Evolutionary conservation across 2,888 invertebrate genomes (phyloP), one percentile per base, ranked within the genome.

Genomic region (Cephus pygmeus): DNA sequence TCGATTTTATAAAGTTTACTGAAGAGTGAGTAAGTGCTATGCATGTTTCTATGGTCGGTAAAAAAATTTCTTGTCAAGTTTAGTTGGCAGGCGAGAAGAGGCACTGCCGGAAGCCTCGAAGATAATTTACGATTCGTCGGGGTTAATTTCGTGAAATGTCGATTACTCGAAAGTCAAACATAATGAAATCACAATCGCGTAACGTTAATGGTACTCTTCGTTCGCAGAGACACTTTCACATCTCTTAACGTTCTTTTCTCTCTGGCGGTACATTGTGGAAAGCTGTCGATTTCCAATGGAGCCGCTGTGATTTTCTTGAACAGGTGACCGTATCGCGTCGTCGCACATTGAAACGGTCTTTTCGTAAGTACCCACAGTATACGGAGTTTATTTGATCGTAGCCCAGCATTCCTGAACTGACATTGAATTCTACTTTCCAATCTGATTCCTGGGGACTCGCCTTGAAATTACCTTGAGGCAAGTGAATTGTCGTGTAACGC

Each of bases 361-460:
- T 56, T 56, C 56, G 56, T 56, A 23, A 1, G 56, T 23, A 56
- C 9, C 23, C 56, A 56, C 9, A 2, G 0, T 56, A 9, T 23
- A 56, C 23, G 9, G 2, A 56, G 23, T 56, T 56, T 56, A 23
- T 56, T 56, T 56, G 56, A 23, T 56, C 56, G 23, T 56, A 56
- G 56, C 23, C 23, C 56, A 56, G 23, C 56, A 56, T 69, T 74
- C 81, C 79, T 80, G 80, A 76, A 81, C 80, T 83, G 86, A 84
- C 87, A 83, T 84, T 85, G 84, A 88, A 87, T 85, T 86, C 83
- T 83, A 86, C 84, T 85, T 84, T 85, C 84, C 80, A 83, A 81
- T 80, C 81, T 79, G 81, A 76, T 77, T 79, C 81, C 76, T 78
- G 71, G 71, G 23, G 71, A 34, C 71, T 71, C 71, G 71, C 71